Percentiles rank a stretch among this genome's conserved stretches.
Conservation (phyloP, 2,888 invertebrate genomes). For the Hydraecia micacea region DNA sequence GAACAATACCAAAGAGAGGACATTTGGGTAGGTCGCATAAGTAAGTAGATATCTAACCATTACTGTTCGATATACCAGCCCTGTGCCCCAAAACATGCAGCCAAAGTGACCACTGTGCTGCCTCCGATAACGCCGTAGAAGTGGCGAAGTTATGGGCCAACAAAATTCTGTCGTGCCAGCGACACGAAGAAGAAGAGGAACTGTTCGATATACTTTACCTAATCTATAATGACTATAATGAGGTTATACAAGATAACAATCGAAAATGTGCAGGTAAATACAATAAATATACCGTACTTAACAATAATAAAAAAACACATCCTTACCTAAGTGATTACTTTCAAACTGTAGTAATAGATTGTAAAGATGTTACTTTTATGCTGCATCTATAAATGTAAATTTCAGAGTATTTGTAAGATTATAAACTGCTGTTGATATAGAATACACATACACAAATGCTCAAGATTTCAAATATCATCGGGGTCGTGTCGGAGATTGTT, state of each 20-base stretch:
- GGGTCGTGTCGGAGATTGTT: too few relatives aligned
- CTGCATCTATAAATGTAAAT: constrained; percentile 23
- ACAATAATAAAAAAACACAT: constrained; percentile 1
- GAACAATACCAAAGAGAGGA: too few relatives aligned
- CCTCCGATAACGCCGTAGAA: background rate
- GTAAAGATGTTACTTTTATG: constrained; percentile 16
- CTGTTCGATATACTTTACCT: background rate
- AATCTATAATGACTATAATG: background rate
- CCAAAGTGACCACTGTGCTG: background rate
- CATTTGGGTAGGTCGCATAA: too few relatives aligned
- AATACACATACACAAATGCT: background rate
- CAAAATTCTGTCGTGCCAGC: too few relatives aligned
- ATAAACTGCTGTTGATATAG: background rate
- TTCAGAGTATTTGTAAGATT: background rate
- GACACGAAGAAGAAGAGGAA: background rate
- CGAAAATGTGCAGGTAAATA: background rate
- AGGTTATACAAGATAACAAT: background rate
- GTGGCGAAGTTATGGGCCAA: too few relatives aligned
- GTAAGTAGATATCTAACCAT: background rate
- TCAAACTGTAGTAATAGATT: background rate
- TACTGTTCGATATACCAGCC: constrained; percentile 1
- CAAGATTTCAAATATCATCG: constrained; percentile 44
- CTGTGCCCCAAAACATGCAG: background rate
- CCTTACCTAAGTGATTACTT: constrained; percentile 46
- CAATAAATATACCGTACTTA: background rate